Base-by-base conservation (phyloP, 2,113 vertebrate species). In the Malurus cyaneus region DNA sequence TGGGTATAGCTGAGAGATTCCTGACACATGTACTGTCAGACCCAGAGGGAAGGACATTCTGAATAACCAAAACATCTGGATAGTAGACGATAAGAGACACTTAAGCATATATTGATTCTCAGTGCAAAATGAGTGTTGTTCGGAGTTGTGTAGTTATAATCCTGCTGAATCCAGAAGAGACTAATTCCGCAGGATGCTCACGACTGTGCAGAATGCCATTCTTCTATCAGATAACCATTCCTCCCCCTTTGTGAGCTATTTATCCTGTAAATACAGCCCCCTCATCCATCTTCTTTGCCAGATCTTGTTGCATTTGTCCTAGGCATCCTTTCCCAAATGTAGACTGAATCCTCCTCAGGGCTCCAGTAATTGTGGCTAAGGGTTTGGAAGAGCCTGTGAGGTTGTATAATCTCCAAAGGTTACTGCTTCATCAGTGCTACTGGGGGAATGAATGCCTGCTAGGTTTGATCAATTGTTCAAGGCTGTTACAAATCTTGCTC, bases 371-470 rank as follows among this genome's bases (percentile, higher is more conserved):
- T n/a, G 16, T 50, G 41, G 23, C 0, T 2, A 47, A 41, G 32
- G 32, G 49, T 89, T 24, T 0, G 0, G 14, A 31, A 41, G 36
- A 66, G 28, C 56, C 28, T 26, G 10, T 11, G 52, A 21, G 47
- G 26, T 25, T 47, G 31, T 65, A 32, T 29, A 3, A 23, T 32
- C 84, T 83, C 44, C 44, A 31, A 13, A 14, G 4, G 17, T n/a
- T 59, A 0, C 0, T n/a, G 32, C 18, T 42, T 32, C 16, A 0
- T 64, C 3, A 0, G 16, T 7, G 26, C 73, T 60, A 24, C 23
- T 36, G 29, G 46, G 36, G 66, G 39, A 69, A n/a, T 7, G 47
- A 31, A 36, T 17, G 24, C 21, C 28, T 88, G 14, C 47, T 46
- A 4, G n/a, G 14, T 61, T 39, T 32, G 64, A 21, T 47, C 32